Base-by-base conservation (phyloP, 2,113 vertebrate species). In the Sorex araneus region DNA sequence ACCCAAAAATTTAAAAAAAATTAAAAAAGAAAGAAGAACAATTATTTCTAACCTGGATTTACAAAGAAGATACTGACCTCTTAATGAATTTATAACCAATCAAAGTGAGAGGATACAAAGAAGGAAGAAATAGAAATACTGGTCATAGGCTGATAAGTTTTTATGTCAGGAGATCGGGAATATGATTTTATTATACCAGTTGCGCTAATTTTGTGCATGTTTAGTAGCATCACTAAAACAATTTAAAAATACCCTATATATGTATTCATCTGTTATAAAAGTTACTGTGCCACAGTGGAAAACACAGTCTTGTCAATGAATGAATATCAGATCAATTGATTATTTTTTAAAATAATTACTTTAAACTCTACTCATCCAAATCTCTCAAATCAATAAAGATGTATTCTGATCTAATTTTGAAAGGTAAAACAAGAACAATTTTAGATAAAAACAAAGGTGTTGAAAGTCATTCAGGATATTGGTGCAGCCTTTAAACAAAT, bases 301-400 rank as follows among this genome's bases (percentile, higher is more conserved):
- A 89, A 32, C 11, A 34, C 0, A 18, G 9, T 70, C 10, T 43
- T 40, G 16, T 54, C 8, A n/a, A 34, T 63, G 57, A 89, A 74
- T 10, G 7, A 4, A 40, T 13, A 9, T 11, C 43, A 8, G 3
- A 47, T 66, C 16, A 76, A 50, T 9, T 63, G 57, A 75, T 9
- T 28, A 40, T 25, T 66, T 28, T 6, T 10, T 80, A 67, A 66
- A 36, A 77, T 3, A 10, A n/a, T n/a, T 50, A 34, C 30, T 21
- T 63, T 81, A 81, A 71, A 75, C 11, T 54, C 6, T 54, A 71
- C 3, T 84, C 36, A 74, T 25, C 13, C 32, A 78, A 73, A 19
- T 82, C 54, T 84, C 34, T 80, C 87, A 94, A 76, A 34, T 90
- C 30, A 75, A 36, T 47, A 50, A 71, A 32, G 87, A 60, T 45